Base-by-base conservation (phyloP, 2,797 vertebrate species). In the Onychomys torridus region DNA sequence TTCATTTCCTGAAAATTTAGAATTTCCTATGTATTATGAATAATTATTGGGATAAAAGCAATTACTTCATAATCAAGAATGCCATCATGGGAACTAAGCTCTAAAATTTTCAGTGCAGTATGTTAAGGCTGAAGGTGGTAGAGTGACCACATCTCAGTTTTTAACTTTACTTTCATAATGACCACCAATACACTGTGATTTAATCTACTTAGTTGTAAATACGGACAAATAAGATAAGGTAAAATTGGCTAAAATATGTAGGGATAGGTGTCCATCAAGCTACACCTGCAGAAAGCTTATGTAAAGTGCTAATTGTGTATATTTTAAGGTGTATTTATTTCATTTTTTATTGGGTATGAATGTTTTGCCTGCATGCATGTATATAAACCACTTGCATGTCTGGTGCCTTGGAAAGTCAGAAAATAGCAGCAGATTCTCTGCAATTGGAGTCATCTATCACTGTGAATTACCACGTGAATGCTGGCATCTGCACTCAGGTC, bases 181-280 rank as follows among this genome's bases (percentile, higher is more conserved):
- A 13, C 49, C 32, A 21, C 55, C 34, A 82, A 52, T 75, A n/a
- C 46, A 49, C 46, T 76, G 37, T 0, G 67, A 61, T 86, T 93
- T 89, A 78, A 93, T 81, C 73, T 86, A 89, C 90, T 94, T 94
- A 96, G 87, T 83, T 69, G 83, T 87, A 95, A 93, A 93, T 91
- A 88, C 40, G 77, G 73, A 61, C 40, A 91, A 96, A 93, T 81
- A 95, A n/a, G 29, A 29, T 76, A 82, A 78, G 34, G 13, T 67
- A 82, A 91, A 93, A 88, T 2, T 76, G 14, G 2, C 5, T 40
- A 65, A 87, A 77, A 27, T 27, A 77, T 85, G 49, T 85, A 89
- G n/a, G 3, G 27, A 91, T 91, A 89, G 46, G 21, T 89, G 9
- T 11, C 73, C 3, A 55, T 9, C 57, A 69, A 52, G n/a, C 17